Conservation (phyloP, 2,113 vertebrate species). For the Datnioides undecimradiatus region DNA sequence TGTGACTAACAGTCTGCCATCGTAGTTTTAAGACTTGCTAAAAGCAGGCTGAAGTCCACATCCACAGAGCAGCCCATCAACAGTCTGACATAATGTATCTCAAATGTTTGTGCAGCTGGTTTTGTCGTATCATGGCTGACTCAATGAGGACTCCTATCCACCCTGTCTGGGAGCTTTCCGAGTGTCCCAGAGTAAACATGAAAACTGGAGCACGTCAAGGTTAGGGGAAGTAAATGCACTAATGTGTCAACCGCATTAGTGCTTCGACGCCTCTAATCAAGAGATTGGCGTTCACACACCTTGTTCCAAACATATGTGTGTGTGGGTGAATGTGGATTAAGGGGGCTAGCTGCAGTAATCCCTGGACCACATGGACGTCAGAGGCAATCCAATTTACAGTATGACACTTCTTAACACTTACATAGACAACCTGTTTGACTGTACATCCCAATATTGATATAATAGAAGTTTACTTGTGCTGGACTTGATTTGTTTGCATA, state of each 20-base stretch:
- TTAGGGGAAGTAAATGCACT: conserved; percentile 62
- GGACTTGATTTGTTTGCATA: neutral
- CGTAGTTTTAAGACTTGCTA: conserved; percentile 5
- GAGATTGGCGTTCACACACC: conserved; percentile 51
- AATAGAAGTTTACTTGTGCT: neutral
- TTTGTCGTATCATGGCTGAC: conserved; percentile 44
- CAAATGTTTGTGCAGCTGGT: conserved; percentile 70
- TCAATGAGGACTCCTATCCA: conserved; percentile 43
- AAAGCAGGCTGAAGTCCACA: conserved; percentile 7
- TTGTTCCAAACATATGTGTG: conserved; percentile 46
- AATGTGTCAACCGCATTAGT: conserved; percentile 69
- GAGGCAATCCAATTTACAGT: conserved; percentile 75
- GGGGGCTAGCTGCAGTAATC: conserved; percentile 60
- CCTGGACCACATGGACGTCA: conserved; percentile 70
- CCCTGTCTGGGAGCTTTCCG: conserved; percentile 14
- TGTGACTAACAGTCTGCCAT: conserved; percentile 25
- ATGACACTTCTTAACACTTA: conserved; percentile 54
- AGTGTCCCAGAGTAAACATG: conserved; percentile 50
- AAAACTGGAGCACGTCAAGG: conserved; percentile 49
- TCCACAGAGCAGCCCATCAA: conserved; percentile 9
- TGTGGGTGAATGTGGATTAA: conserved; percentile 64
- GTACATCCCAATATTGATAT: conserved; percentile 13
- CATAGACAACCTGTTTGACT: conserved; percentile 38
- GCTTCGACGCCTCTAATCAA: conserved; percentile 55
- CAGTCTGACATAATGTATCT: conserved; percentile 52